Base-by-base conservation (phyloP, 2,113 vertebrate genomes). In the Eleginops maclovinus region DNA sequence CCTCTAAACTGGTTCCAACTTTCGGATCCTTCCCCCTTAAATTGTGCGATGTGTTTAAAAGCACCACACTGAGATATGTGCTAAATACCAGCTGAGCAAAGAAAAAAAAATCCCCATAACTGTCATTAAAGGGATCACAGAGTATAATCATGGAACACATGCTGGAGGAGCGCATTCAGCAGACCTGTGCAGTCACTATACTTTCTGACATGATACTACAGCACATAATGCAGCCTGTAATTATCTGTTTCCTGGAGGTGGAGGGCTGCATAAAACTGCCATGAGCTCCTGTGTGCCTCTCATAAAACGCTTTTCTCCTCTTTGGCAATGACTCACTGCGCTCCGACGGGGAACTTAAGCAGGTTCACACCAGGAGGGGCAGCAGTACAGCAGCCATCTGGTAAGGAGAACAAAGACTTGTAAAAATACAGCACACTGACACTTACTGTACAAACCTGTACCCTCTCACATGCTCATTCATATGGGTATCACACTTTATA, bases 231-330 rank as follows among this genome's bases (percentile, higher is more conserved):
- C 87, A 89, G 81, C 79, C 88, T 92, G 91, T 91, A 91, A 92
- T 92, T 90, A 92, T 89, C 75, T 76, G 83, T 85, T 91, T 93
- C 91, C 93, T 92, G 88, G 82, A 91, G 88, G 91, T 91, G 85
- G 85, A 85, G 77, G 68, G 81, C 77, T 82, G 79, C 15, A 60
- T 88, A 86, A 87, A 89, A 89, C 80, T 86, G 87, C 85, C 76
- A 83, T 22, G 53, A 81, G 90, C 85, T 85, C 87, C 89, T 68
- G 76, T 81, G 76, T 71, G 83, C 77, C 69, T 88, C 79, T 90
- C 87, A 84, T 87, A 90, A 90, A 87, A 89, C 40, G 68, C 81
- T 79, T 82, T 85, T 82, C 83, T 91, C 83, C 79, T 83, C 80
- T 58, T 82, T 86, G 86, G 86, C 85, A 88, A 78, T 82, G 84